Base-by-base conservation (phyloP, 2,888 invertebrate species). In the Aleiodes leptofemur region DNA sequence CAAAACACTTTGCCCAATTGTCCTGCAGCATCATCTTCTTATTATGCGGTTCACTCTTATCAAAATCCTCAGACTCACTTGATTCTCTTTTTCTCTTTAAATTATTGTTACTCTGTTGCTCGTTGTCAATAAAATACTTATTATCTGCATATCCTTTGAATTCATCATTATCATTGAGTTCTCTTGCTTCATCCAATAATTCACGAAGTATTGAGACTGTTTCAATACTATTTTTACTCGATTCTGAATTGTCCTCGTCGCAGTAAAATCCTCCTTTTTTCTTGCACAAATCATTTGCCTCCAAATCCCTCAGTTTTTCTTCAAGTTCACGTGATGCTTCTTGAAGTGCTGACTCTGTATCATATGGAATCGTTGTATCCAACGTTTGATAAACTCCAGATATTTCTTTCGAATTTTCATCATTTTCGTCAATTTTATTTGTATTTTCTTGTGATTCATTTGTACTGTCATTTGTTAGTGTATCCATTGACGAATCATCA, bases 251-350 rank as follows among this genome's bases (percentile, higher is more conserved):
- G 14, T 59, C 57, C n/a, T 61, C 64, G 13, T 64, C 64, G 43
- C 43, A 43, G 43, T 64, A 43, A 13, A 48, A 64, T 3, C 31
- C 31, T 8, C 8, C 23, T 8, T 43, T 64, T 14, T 64, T 64
- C n/a, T 48, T 64, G 14, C 43, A 64, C 11, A 29, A 2, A 64
- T 64, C 64, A 64, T 29, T 43, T 11, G 64, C 64, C 23, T 64
- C 64, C 13, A 64, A 9, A 64, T 64, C 64, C 64, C 64, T 64
- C 16, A 64, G 5, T 38, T 64, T 64, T n/a, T 64, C 64, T 29
- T 64, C 64, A 6, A 64, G 43, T 16, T 64, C 64, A 14, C 64
- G 16, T 9, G 64, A 64, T 9, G 64, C 64, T 14, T 64, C 64
- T 16, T 64, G 64, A 3, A 64, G 64, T 2, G 64, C 64, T 16